Conservation (phyloP, 2,113 vertebrate genomes). For the Labeo rohita region DNA sequence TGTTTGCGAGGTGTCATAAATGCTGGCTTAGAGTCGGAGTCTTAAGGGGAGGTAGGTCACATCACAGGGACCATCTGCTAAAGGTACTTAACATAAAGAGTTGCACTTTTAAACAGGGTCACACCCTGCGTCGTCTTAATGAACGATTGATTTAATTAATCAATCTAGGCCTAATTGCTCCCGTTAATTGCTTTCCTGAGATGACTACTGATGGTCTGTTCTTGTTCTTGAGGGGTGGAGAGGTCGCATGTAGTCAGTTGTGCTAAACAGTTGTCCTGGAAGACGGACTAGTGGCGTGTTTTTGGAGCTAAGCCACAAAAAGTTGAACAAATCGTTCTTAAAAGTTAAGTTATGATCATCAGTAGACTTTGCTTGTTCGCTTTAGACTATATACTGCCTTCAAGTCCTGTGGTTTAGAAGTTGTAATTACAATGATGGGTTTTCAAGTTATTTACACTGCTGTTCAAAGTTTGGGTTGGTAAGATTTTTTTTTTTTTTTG, state of each 20-base stretch:
- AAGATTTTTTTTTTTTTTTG: neutral
- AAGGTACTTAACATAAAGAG: constrained; percentile 64
- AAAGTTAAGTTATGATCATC: neutral
- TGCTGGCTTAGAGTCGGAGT: constrained; percentile 34
- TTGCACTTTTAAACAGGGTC: constrained; percentile 62
- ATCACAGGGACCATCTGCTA: constrained; percentile 41
- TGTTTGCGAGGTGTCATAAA: constrained; percentile 40
- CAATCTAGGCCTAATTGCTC: constrained; percentile 26
- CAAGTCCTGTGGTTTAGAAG: neutral
- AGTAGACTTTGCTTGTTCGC: neutral
- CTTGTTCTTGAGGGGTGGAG: neutral
- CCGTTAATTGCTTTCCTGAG: constrained; percentile 37
- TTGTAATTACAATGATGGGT: neutral
- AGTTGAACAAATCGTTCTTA: neutral
- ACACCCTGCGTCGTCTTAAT: constrained; percentile 54
- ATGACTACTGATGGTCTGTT: constrained; percentile 27
- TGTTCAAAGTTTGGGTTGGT: neutral
- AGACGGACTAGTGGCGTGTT: neutral
- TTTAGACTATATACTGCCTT: neutral
- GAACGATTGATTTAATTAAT: constrained; percentile 44
- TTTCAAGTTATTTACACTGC: neutral
- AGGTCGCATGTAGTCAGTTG: neutral
- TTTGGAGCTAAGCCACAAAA: neutral
- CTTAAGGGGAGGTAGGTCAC: constrained; percentile 49
- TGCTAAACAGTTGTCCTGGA: constrained; percentile 20